Evolutionary conservation across 2,113 vertebrate species (phyloP), one percentile per base, ranked within the genome.

Genomic region (Tychaedon coryphoeus): DNA sequence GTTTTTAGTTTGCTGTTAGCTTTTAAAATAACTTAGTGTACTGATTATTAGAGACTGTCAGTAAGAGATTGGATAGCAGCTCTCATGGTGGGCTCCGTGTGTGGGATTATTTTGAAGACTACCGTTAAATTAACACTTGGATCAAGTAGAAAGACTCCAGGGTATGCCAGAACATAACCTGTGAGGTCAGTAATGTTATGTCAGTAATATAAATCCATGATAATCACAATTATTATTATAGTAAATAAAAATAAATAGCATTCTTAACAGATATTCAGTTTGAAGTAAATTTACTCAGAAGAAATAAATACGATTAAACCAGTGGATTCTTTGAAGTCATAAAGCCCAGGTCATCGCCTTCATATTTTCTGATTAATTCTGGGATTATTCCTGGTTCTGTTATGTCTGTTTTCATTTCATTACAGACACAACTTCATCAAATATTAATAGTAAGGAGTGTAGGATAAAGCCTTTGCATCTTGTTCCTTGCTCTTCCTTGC

Each of bases 401-500:
- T 95, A 33, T 47, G 71, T 79, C 84, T 95, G 38, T 45, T 87
- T 91, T 94, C 31, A 71, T 76, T 92, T 91, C 22, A 36, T 79
- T 92, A 45, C 75, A 95, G 82, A 80, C 90, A 90, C 47, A 96
- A 29, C 51, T 86, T 92, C 47, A 86, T 96, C 53, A 96, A 88
- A 88, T 93, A 95, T 92, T 95, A 76, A 94, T 96, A 58, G 47
- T 56, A 74, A 87, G 4, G 62, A 18, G 15, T 50, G 22, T 20
- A 69, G 58, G 24, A 82, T 86, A 77, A 95, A 95, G 62, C 34
- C 65, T 90, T 80, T 70, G 16, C 4, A 5, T 86, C 61, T 94
- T 56, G 25, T 74, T 90, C 45, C 73, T 93, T 89, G 33, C 19
- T 89, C 25, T 77, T 92, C 29, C 50, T 69, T 47, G 40, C 60